Percentiles rank a stretch among this genome's conserved stretches.
Evolutionary conservation across 2,113 vertebrate species (phyloP).

Genomic region (Epinephelus moara): DNA sequence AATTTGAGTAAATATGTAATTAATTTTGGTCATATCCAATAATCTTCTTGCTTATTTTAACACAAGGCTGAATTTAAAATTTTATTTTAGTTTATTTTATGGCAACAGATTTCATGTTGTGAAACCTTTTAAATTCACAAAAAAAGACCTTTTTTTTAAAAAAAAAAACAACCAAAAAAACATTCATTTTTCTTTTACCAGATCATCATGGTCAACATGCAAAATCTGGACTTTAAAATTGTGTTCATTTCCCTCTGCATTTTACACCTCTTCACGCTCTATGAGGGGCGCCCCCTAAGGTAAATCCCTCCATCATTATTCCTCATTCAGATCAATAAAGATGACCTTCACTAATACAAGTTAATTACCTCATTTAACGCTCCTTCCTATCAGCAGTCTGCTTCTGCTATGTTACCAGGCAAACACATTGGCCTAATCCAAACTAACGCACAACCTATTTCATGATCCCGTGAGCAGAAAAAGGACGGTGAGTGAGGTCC

Average conservation of each 20-base stretch:
- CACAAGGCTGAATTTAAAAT: not conserved
- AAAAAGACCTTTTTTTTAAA: too few species aligned
- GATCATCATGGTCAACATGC: constrained; percentile 79
- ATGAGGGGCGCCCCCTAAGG: constrained; percentile 87
- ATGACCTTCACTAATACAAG: not conserved
- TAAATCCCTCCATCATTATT: constrained; percentile 62
- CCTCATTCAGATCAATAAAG: not conserved
- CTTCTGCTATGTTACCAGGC: not conserved
- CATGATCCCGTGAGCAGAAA: constrained; percentile 80
- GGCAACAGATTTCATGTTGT: not conserved
- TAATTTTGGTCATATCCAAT: not conserved
- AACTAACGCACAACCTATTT: not conserved
- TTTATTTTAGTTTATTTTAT: not conserved
- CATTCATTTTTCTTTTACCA: constrained; percentile 63
- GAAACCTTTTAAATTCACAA: not conserved
- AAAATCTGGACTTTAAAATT: constrained; percentile 71
- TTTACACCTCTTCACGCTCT: constrained; percentile 80
- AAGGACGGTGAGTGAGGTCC: constrained; percentile 93
- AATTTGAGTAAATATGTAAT: not conserved
- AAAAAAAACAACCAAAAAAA: too few species aligned
- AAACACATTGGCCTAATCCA: too few species aligned
- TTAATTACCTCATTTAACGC: not conserved
- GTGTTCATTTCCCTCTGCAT: constrained; percentile 82
- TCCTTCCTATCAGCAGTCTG: not conserved
- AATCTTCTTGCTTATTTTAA: not conserved